Percentiles rank a stretch among this genome's conserved stretches.
These are phyloP conservation scores for Acomys russatus DNA, from an alignment of 2,797 vertebrate genomes.

Conservation along the genomic window DNA sequence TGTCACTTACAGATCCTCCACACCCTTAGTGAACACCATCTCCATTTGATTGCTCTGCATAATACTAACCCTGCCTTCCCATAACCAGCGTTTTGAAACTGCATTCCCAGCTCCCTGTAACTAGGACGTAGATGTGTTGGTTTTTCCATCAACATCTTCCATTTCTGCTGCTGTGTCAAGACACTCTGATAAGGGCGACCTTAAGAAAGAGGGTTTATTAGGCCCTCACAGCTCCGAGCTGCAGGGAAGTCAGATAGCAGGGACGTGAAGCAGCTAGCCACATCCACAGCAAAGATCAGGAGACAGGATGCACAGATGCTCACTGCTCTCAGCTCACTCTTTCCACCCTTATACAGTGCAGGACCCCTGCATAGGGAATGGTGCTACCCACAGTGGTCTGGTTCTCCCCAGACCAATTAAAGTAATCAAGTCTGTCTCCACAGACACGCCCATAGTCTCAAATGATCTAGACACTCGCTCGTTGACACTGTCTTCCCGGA, in stretches of 20 bases:
- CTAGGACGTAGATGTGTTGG: not conserved
- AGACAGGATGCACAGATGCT: not conserved
- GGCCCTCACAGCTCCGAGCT: not conserved
- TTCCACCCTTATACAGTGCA: not conserved
- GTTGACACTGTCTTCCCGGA: not conserved
- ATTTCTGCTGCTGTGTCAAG: not conserved
- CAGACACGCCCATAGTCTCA: not conserved
- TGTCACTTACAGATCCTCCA: not conserved
- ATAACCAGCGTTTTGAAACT: not conserved
- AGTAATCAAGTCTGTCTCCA: not conserved
- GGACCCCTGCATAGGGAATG: not conserved
- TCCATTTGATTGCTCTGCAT: not conserved
- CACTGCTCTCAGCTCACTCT: not conserved
- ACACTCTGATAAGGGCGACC: not conserved
- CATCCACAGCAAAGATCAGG: not conserved
- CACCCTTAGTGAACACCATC: not conserved
- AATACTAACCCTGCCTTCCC: not conserved
- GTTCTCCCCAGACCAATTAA: not conserved
- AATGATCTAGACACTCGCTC: not conserved
- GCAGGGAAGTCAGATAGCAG: not conserved
- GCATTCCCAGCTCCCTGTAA: not conserved
- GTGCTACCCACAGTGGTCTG: not conserved
- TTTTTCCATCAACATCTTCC: not conserved
- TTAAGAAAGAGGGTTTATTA: not conserved
- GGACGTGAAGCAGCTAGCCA: not conserved